Conservation (phyloP, 2,113 vertebrate genomes). For the Hippoglossus stenolepis region DNA sequence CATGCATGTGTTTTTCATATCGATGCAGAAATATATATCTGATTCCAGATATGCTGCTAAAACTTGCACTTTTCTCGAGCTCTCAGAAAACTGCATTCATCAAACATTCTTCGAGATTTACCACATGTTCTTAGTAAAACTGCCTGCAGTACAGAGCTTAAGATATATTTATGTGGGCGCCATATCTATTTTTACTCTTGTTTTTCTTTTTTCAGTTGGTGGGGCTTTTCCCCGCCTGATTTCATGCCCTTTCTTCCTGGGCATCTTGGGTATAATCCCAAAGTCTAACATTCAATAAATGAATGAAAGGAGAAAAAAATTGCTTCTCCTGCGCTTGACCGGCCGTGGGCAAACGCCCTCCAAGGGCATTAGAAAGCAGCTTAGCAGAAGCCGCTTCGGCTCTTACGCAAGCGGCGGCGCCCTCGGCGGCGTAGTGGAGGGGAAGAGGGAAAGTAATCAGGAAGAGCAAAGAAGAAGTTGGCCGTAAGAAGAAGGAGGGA, state of each 20-base stretch:
- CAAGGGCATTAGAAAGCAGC: constrained; percentile 74
- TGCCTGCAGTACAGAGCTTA: constrained; percentile 46
- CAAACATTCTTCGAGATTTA: constrained; percentile 54
- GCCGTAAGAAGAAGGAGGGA: constrained; percentile 33
- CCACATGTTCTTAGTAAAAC: constrained; percentile 41
- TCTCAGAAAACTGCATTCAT: constrained; percentile 26
- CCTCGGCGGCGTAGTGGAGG: constrained; percentile 34
- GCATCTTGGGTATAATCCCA: constrained; percentile 66
- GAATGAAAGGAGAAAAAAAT: not conserved
- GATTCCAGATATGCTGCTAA: constrained; percentile 16
- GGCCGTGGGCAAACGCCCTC: constrained; percentile 53
- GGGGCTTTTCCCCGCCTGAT: constrained; percentile 39
- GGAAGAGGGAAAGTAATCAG: constrained; percentile 35
- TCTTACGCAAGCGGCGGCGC: constrained; percentile 63
- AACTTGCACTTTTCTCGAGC: constrained; percentile 18
- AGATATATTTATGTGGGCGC: constrained; percentile 47
- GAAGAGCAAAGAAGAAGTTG: constrained; percentile 40
- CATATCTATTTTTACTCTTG: constrained; percentile 53
- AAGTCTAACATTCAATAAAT: constrained; percentile 67
- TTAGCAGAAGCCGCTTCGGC: constrained; percentile 68
- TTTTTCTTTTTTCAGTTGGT: constrained; percentile 27
- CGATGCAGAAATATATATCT: constrained; percentile 13
- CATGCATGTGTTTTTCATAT: not conserved
- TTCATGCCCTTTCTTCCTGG: constrained; percentile 64
- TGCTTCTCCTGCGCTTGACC: constrained; percentile 67